Conservation (phyloP, 2,797 vertebrate species). For the Chlorospingus semifuscus region DNA sequence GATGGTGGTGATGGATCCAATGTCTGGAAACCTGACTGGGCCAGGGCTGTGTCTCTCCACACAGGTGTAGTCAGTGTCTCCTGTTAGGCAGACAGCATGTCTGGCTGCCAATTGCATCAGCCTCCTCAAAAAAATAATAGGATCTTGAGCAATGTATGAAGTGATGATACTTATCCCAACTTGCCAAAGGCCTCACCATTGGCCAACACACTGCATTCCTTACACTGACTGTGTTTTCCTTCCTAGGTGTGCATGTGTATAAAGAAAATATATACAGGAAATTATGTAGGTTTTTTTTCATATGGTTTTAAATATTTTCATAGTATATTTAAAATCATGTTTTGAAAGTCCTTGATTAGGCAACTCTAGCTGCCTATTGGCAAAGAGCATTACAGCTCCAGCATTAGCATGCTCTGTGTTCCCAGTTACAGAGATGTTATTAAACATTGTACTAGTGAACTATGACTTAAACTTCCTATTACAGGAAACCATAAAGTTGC, state of each 20-base stretch:
- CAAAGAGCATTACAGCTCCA: background rate
- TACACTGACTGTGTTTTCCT: background rate
- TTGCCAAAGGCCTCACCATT: background rate
- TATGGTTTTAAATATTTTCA: background rate
- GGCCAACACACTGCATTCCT: background rate
- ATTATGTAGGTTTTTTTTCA: background rate
- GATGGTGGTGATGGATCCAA: background rate
- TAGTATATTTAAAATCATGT: background rate
- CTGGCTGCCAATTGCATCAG: constrained; percentile 3
- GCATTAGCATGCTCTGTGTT: background rate
- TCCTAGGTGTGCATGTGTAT: background rate
- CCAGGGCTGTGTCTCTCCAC: background rate
- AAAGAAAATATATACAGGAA: background rate
- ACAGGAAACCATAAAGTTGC: constrained; percentile 49
- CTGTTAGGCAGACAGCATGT: background rate
- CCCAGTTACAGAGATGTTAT: background rate
- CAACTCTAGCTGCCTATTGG: background rate
- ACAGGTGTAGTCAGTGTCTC: background rate
- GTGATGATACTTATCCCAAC: background rate
- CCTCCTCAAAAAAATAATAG: background rate
- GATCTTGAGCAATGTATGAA: constrained; percentile 29
- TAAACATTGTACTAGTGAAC: constrained; percentile 37
- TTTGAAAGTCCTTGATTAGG: background rate
- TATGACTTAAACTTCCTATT: constrained; percentile 61
- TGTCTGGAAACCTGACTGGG: background rate